phyloP scores from a whole-genome alignment of 2,888 invertebrate species.

The Hecatera dysodea region DNA sequence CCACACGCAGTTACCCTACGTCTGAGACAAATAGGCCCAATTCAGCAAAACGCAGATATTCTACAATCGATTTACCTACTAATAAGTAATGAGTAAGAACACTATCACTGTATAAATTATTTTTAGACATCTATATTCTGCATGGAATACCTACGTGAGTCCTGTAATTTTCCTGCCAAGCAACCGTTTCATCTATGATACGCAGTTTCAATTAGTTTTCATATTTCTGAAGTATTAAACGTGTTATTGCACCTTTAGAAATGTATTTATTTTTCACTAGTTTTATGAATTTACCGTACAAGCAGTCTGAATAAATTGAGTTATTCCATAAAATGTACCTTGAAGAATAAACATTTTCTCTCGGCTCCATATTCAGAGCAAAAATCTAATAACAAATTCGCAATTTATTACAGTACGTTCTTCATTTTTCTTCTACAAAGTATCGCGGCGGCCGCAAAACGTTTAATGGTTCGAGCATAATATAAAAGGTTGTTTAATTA shows the following conservation, averaged over 20 bases:
- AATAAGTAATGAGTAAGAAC: too few relatives aligned
- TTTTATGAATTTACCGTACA: not conserved
- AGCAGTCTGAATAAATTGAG: not conserved
- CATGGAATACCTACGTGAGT: not conserved
- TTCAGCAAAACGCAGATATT: too few relatives aligned
- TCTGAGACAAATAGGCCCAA: too few relatives aligned
- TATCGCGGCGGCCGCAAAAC: conserved; percentile 27
- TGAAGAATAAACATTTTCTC: not conserved
- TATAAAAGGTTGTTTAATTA: conserved; percentile 67
- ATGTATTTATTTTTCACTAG: too few relatives aligned
- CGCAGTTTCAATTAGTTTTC: not conserved
- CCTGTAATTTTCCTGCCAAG: not conserved
- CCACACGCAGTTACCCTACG: too few relatives aligned
- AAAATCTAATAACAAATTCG: conserved; percentile 35
- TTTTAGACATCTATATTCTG: not conserved
- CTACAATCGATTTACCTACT: too few relatives aligned
- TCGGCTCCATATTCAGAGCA: conserved; percentile 4
- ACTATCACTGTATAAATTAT: too few relatives aligned
- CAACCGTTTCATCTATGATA: too few relatives aligned
- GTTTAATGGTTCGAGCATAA: conserved; percentile 47
- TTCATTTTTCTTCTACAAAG: conserved; percentile 10
- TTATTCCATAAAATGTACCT: conserved; percentile 2
- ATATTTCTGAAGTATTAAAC: too few relatives aligned
- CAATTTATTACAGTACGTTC: conserved; percentile 14
- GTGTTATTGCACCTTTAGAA: too few relatives aligned